phyloP scores from a whole-genome alignment of 2,113 vertebrate genomes.

The Delphinus delphis region DNA sequence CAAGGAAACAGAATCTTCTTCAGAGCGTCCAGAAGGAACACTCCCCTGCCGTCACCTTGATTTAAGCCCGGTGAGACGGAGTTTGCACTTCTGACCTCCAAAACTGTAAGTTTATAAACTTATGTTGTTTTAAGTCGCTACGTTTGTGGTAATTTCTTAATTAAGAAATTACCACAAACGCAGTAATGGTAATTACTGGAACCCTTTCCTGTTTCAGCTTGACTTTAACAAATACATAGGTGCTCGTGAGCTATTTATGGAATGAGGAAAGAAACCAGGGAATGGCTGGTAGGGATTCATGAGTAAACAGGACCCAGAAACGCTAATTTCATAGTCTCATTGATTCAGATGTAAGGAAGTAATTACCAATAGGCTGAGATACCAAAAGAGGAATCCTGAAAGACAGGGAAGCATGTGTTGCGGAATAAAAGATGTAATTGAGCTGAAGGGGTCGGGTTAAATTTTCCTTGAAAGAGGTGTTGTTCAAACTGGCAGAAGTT shows the following conservation, averaged over 20 bases:
- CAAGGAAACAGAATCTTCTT: not conserved
- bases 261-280: not conserved
- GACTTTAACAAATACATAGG: not conserved
- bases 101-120: not conserved
- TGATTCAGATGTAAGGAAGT: not conserved
- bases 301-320: not conserved
- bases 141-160: not conserved
- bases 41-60: not conserved
- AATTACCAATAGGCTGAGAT: not conserved
- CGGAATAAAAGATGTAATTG: not conserved
- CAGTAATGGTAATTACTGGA: too few species aligned
- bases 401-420: not conserved
- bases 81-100: not conserved
- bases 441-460: not conserved
- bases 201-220: too few species aligned
- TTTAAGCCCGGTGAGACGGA: not conserved
- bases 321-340: not conserved
- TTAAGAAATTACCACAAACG: too few species aligned
- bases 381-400: not conserved
- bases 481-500: not conserved
- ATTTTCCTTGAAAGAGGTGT: not conserved
- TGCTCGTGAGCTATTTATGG: not conserved
- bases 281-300: not conserved
- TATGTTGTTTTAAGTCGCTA: not conserved
- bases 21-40: not conserved